Evolutionary conservation across 2,888 invertebrate species (phyloP).

Genomic region (Falcaria lacertinaria): DNA sequence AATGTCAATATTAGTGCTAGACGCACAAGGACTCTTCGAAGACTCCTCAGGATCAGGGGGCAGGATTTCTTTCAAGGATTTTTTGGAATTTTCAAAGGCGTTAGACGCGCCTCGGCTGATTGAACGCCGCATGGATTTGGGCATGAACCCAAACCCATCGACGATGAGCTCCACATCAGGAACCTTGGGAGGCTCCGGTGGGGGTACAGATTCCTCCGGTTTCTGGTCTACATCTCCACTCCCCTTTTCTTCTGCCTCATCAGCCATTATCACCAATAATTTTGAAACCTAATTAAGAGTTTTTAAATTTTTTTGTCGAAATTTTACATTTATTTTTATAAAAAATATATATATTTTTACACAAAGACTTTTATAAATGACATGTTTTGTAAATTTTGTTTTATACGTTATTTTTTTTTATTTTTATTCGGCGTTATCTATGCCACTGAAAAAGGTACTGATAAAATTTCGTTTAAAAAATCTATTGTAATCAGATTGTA

Average conservation of each 20-base stretch:
- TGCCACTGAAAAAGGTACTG: not conserved
- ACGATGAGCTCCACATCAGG: slow-evolving; percentile 64
- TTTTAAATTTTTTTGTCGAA: slow-evolving; percentile 9
- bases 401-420: not conserved
- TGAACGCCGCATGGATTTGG: slow-evolving; percentile 18
- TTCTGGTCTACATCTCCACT: slow-evolving; percentile 40
- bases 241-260: slow-evolving; percentile 31
- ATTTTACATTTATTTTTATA: slow-evolving; percentile 9
- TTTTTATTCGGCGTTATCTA: not conserved
- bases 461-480: no score
- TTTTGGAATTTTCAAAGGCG: slow-evolving; percentile 26
- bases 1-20: slow-evolving; percentile 62
- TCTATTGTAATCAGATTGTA: no score
- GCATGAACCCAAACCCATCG: slow-evolving; percentile 75
- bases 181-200: slow-evolving; percentile 36
- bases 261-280: slow-evolving; percentile 45
- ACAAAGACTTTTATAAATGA: slow-evolving; percentile 4
- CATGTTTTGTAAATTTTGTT: slow-evolving; percentile 8
- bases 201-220: slow-evolving; percentile 10
- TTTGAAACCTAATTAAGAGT: slow-evolving; percentile 16
- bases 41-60: slow-evolving; percentile 24
- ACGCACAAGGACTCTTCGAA: slow-evolving; percentile 51
- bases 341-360: slow-evolving; percentile 15
- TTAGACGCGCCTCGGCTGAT: slow-evolving; percentile 13
- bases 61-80: slow-evolving; percentile 24